A percentile compares a stretch with the other conserved stretches of the same genome.
Evolutionary conservation across 2,113 vertebrate species (phyloP).

Genomic region (Arizona elegans): DNA sequence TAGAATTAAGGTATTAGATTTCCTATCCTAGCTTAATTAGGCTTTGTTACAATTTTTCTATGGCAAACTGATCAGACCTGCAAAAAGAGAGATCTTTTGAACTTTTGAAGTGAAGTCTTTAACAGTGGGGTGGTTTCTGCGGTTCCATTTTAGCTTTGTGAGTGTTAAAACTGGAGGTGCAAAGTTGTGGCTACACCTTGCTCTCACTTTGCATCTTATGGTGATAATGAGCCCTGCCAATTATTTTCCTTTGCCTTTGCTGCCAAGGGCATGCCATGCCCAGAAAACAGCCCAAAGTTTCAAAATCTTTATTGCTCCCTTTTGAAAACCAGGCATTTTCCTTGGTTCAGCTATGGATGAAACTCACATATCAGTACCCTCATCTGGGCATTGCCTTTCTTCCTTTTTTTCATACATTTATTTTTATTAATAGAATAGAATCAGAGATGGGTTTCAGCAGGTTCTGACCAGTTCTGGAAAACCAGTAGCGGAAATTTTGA

Average conservation of each 20-base stretch:
- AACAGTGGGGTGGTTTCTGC: not conserved
- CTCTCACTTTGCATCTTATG: not conserved
- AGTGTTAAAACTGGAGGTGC: not conserved
- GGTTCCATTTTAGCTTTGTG: not conserved
- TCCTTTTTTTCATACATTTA: not conserved
- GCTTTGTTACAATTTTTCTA: not conserved
- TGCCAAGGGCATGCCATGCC: not conserved
- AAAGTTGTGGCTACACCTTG: not conserved
- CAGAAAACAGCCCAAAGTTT: not conserved
- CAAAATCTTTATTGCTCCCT: not conserved
- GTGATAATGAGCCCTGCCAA: not conserved
- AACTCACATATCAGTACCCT: not conserved
- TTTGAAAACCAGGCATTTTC: not conserved
- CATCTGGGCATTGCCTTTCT: not conserved
- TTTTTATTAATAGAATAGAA: not conserved
- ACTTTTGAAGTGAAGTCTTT: not conserved
- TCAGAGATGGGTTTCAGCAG: too few species aligned
- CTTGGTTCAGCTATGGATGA: not conserved
- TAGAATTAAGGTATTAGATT: conserved; percentile 1
- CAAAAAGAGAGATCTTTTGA: not conserved
- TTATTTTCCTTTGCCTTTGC: not conserved
- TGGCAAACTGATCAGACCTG: not conserved
- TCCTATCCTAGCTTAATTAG: conserved; percentile 4
- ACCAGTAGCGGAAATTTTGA: too few species aligned
- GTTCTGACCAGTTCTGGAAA: too few species aligned